Conservation (phyloP, 2,797 vertebrate species). For the Coilia nasus region DNA sequence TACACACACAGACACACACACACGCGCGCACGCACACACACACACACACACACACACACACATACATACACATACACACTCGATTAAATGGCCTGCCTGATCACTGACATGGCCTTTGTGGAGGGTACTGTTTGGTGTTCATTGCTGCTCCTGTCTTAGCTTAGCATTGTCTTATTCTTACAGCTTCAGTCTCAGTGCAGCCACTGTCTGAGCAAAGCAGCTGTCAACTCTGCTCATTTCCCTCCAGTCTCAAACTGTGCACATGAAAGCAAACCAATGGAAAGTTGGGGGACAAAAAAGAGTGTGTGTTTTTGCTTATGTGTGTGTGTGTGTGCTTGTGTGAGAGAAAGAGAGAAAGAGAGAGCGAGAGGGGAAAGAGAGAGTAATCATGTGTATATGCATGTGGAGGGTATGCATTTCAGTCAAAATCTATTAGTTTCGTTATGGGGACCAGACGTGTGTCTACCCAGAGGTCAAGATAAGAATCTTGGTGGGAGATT, state of each 20-base stretch:
- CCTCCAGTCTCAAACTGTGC: conserved; percentile 32
- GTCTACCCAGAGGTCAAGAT: conserved; percentile 63
- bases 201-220: not conserved
- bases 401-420: not conserved
- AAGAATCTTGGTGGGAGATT: conserved; percentile 63
- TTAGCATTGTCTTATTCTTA: not conserved
- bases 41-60: not conserved
- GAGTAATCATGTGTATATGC: too few species aligned
- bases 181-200: not conserved
- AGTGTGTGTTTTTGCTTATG: conserved; percentile 19
- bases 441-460: conserved; percentile 67
- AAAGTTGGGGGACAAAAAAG: not conserved
- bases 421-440: conserved; percentile 57
- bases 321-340: conserved; percentile 27
- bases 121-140: not conserved
- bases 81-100: not conserved
- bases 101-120: not conserved
- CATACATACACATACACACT: not conserved
- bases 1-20: too few species aligned
- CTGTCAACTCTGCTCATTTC: conserved; percentile 25
- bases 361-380: too few species aligned
- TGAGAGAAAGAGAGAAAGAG: too few species aligned
- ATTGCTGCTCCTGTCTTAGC: not conserved
- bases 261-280: conserved; percentile 27
- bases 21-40: too few species aligned